These are phyloP conservation scores for Ceyx cyanopectus DNA, from an alignment of 2,113 vertebrate genomes.

Conservation along the genomic window DNA sequence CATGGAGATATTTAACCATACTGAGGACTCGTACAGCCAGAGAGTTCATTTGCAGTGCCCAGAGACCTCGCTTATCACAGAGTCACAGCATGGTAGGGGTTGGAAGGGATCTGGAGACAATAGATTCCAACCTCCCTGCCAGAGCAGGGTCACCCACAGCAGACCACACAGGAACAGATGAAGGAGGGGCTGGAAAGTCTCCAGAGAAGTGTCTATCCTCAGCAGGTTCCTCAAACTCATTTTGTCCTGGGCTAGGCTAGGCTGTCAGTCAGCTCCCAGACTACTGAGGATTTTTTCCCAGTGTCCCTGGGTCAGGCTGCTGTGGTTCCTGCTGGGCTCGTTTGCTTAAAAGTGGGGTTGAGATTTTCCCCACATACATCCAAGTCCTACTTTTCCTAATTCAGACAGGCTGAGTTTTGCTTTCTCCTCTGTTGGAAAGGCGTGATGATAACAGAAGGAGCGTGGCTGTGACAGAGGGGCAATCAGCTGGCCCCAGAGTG, in stretches of 20 bases:
- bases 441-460: neutral
- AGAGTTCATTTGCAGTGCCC: neutral
- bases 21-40: neutral
- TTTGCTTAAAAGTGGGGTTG: neutral
- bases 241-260: neutral
- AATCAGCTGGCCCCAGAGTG: neutral
- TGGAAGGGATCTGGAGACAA: too few species aligned
- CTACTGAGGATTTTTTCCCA: neutral
- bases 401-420: neutral
- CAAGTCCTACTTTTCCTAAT: neutral
- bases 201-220: neutral
- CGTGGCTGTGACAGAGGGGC: rapidly evolving
- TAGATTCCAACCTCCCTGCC: too few species aligned
- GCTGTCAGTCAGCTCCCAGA: neutral
- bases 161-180: too few species aligned
- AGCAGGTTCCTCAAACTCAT: neutral
- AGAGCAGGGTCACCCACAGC: too few species aligned
- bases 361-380: neutral
- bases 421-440: neutral
- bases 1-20: neutral
- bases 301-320: neutral
- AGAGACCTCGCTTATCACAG: neutral
- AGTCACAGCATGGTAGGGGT: too few species aligned
- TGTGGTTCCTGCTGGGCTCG: neutral
- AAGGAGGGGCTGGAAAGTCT: too few species aligned